phyloP scores from a whole-genome alignment of 2,113 vertebrate species.

The Caranx melampygus region DNA sequence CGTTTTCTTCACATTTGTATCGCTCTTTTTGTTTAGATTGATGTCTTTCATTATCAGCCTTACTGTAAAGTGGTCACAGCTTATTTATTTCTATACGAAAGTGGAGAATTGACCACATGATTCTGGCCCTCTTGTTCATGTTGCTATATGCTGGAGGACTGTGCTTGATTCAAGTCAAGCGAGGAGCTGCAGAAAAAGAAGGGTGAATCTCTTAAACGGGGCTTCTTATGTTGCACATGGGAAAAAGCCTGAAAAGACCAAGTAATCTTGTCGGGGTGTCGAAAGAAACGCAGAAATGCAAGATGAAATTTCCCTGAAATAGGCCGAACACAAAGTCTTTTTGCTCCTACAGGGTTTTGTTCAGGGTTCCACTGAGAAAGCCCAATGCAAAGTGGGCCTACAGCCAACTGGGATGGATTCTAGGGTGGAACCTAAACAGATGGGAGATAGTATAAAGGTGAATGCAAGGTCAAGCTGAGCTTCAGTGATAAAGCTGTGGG shows the following conservation, averaged over 20 bases:
- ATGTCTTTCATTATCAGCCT: not conserved
- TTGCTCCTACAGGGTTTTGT: constrained; percentile 70
- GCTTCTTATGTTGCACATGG: constrained; percentile 23
- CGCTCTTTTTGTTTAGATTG: not conserved
- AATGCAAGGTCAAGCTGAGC: constrained; percentile 77
- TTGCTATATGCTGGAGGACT: constrained; percentile 17
- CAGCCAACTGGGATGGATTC: constrained; percentile 79
- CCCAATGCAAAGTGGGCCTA: constrained; percentile 79
- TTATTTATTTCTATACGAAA: not conserved
- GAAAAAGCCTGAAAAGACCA: constrained; percentile 34
- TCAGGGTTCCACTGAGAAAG: constrained; percentile 72
- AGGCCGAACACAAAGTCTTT: constrained; percentile 58
- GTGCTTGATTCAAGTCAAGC: constrained; percentile 10
- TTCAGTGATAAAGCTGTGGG: constrained; percentile 82
- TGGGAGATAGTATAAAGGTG: constrained; percentile 82
- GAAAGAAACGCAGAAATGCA: constrained; percentile 48
- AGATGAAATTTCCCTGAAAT: constrained; percentile 54
- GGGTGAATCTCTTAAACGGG: not conserved
- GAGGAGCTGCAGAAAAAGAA: constrained; percentile 27
- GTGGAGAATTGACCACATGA: not conserved
- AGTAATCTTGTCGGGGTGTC: constrained; percentile 23
- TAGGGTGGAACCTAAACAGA: constrained; percentile 82
- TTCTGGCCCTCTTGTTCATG: not conserved
- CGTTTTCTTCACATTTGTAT: not conserved
- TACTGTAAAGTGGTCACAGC: not conserved